Percentiles rank a stretch among this genome's conserved stretches.
Conservation (phyloP, 2,797 vertebrate genomes). For the Trichosurus vulpecula region DNA sequence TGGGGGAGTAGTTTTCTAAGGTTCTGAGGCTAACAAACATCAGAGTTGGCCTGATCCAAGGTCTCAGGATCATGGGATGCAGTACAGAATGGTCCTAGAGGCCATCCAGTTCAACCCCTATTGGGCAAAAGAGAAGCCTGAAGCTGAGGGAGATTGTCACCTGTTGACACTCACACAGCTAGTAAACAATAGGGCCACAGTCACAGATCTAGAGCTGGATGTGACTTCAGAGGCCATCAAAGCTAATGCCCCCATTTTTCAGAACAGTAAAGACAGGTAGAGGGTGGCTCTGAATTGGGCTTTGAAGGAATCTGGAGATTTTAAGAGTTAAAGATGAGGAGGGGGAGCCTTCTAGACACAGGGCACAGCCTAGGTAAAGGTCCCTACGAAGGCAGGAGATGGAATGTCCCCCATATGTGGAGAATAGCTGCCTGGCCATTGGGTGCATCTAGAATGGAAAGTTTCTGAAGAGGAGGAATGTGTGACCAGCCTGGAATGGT, state of each 20-base stretch:
- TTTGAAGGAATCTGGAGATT: neutral
- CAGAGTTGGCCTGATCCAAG: neutral
- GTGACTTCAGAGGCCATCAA: neutral
- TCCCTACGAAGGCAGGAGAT: neutral
- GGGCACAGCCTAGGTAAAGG: too few species aligned
- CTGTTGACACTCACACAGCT: neutral
- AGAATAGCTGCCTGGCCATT: too few species aligned
- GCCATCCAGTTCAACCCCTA: neutral
- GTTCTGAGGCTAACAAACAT: neutral
- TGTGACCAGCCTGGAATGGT: neutral
- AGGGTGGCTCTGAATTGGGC: neutral
- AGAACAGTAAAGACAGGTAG: neutral
- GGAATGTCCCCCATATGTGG: neutral
- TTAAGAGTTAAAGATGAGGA: neutral
- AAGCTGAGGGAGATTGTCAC: neutral
- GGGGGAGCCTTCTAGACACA: neutral
- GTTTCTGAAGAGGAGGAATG: neutral
- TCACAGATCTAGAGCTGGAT: neutral
- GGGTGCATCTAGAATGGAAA: neutral
- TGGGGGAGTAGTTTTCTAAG: neutral
- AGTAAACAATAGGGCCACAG: neutral
- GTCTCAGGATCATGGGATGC: neutral
- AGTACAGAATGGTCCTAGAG: neutral
- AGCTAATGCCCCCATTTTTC: neutral
- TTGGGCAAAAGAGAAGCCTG: neutral